Conservation (phyloP, 1,140 invertebrate species). For the Apocrypta bakeri region DNA sequence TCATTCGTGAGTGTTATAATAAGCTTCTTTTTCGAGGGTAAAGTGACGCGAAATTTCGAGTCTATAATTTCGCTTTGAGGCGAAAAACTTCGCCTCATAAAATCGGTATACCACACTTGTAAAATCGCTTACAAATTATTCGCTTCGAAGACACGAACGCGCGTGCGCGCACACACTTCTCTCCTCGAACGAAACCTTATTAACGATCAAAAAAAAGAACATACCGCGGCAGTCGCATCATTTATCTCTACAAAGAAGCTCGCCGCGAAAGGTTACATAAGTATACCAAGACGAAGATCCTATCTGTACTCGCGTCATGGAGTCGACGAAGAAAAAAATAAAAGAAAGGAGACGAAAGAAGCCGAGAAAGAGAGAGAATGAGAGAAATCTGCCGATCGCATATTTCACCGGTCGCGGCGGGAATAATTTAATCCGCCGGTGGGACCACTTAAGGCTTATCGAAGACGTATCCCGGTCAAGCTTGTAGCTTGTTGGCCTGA, state of each 20-base stretch:
- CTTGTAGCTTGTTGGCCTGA: not conserved
- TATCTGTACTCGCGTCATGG: not conserved
- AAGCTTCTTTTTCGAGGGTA: not conserved
- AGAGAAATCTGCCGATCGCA: constrained; percentile 34
- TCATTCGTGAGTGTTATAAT: not conserved
- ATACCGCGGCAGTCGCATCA: not conserved
- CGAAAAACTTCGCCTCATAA: too few species aligned
- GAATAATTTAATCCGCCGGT: constrained; percentile 43
- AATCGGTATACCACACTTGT: too few species aligned
- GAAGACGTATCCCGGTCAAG: not conserved
- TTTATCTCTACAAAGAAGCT: constrained; percentile 30
- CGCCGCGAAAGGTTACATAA: constrained; percentile 38
- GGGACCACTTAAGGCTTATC: constrained; percentile 47
- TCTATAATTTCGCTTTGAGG: too few species aligned
- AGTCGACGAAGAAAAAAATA: not conserved
- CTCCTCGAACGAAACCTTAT: not conserved
- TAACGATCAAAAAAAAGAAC: constrained; percentile 5
- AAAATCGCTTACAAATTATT: too few species aligned
- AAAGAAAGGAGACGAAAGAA: not conserved
- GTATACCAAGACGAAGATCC: not conserved
- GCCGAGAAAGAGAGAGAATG: not conserved
- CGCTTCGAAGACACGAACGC: too few species aligned
- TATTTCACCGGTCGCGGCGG: constrained; percentile 3
- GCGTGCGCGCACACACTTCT: not conserved
- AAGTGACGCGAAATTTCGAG: too few species aligned